Evolutionary conservation across 2,797 vertebrate species (phyloP).

Genomic region (Crenuchus spilurus): DNA sequence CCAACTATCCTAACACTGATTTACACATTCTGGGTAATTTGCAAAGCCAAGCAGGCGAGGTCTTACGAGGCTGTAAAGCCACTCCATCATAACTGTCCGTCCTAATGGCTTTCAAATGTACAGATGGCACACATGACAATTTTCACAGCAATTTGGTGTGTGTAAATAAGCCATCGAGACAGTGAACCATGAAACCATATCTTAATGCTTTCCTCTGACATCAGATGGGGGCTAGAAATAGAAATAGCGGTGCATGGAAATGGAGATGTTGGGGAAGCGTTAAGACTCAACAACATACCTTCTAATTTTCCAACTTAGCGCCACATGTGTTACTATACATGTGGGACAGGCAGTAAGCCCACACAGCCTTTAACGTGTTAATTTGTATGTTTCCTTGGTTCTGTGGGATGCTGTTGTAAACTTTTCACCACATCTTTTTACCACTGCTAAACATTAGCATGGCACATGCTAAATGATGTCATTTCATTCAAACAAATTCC

Average conservation of each 20-base stretch:
- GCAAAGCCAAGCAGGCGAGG: conserved; percentile 63
- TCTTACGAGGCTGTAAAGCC: conserved; percentile 67
- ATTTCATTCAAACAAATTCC: conserved; percentile 6
- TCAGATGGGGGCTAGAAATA: conserved; percentile 44
- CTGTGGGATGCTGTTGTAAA: conserved; percentile 31
- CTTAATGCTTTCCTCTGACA: conserved; percentile 48
- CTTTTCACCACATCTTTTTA: conserved; percentile 18
- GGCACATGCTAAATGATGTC: conserved; percentile 6
- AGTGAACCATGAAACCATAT: conserved; percentile 59
- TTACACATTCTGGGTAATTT: conserved; percentile 68
- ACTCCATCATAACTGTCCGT: conserved; percentile 61
- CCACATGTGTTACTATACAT: conserved; percentile 39
- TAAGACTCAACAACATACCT: conserved; percentile 22
- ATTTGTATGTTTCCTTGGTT: conserved; percentile 41
- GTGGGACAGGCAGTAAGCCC: conserved; percentile 21
- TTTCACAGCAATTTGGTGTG: conserved; percentile 71
- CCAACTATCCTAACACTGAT: conserved; percentile 58
- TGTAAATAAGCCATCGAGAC: conserved; percentile 64
- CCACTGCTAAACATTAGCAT: conserved; percentile 24
- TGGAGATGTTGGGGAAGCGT: conserved; percentile 14
- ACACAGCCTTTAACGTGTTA: conserved; percentile 30
- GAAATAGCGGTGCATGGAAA: conserved; percentile 21
- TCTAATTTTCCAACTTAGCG: conserved; percentile 28
- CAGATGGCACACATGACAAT: conserved; percentile 66
- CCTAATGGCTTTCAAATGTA: conserved; percentile 71